Base-by-base conservation (phyloP, 2,797 vertebrate species). In the Galago senegalensis region DNA sequence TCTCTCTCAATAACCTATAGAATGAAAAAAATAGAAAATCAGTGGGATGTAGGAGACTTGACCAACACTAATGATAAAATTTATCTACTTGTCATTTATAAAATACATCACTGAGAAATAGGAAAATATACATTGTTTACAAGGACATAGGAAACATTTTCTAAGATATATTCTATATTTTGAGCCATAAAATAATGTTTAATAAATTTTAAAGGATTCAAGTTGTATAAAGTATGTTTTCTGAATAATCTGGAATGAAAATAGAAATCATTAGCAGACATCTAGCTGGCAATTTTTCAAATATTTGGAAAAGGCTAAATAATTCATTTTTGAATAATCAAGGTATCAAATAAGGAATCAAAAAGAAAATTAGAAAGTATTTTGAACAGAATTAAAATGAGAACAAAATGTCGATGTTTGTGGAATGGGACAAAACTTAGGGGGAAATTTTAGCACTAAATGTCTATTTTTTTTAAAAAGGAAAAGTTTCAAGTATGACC, bases 231-330 rank as follows among this genome's bases (percentile, higher is more conserved):
- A 53, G 20, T 20, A n/a, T 73, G 7, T 60, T 77, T 92, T 72
- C 40, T 63, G 61, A 61, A 53, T 10, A 58, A 81, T 75, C 7
- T 69, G 37, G 4, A 93, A 61, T 75, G 81, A 53, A 80, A 89
- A 73, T 72, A 77, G 13, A 80, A 95, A 87, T 86, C 16, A 27
- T 60, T 73, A 89, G 79, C 29, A 79, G 34, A 67, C 20, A 70
- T 69, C 7, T 20, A 53, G 14, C 56, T 69, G 49, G 49, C 34
- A 92, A 79, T 34, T 77, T 77, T 37, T 20, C 49, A 58, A 69
- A 18, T 20, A 76, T 34, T 46, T 76, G 5, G 43, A 65, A 89
- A 65, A n/a, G 65, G 31, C 65, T 46, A 61, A 89, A 20, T 65
- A 63, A 63, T 9, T 37, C 18, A 53, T 37, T 91, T 73, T 43